Evolutionary conservation across 2,797 vertebrate species (phyloP), one percentile per base, ranked within the genome.

Genomic region (Gymnothorax javanicus): DNA sequence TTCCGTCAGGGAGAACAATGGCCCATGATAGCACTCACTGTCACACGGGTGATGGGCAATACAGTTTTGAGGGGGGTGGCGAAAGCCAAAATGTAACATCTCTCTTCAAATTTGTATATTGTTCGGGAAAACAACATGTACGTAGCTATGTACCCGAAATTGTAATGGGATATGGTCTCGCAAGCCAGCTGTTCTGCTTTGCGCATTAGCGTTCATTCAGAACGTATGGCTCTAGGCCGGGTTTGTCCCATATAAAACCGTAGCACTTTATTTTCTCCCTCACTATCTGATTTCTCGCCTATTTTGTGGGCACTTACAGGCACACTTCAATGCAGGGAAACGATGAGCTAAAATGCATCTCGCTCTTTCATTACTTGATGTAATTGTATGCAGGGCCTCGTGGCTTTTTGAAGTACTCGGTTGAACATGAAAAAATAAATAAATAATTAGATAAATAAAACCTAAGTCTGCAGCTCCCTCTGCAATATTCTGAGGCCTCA

Each of bases 1-100:
- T 85, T 86, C 89, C 91, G 92, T 90, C 90, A 92, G 17, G 27
- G 87, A 77, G 81, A 91, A 93, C 89, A 94, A 93, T 91, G 86
- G 84, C 88, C 69, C 4, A 15, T 87, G 84, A 84, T 57, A 77
- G 89, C 92, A 89, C 88, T 89, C 88, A 62, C 27, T 67, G 87
- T 59, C 84, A 85, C 77, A 60, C 85, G 64, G 5, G 83, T 81
- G 86, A 87, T 89, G 64, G 43, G 52, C 27, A 43, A 85, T 56
- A 17, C 86, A 25, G 64, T 69, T 73, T 59, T 15, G 64, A 54
- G 67, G 67, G 25, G 25, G n/a, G 67, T 12, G 12, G 13, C 0
- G 12, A 7, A 52, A 6, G 15, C 17, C 77, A 81, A 81, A 56
- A 81, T 81, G 52, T 52, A 79, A 79, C 77, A 81, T 81, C 77